These are phyloP conservation scores for Solen grandis DNA, from an alignment of 1,140 invertebrate genomes.

Conservation along the genomic window DNA sequence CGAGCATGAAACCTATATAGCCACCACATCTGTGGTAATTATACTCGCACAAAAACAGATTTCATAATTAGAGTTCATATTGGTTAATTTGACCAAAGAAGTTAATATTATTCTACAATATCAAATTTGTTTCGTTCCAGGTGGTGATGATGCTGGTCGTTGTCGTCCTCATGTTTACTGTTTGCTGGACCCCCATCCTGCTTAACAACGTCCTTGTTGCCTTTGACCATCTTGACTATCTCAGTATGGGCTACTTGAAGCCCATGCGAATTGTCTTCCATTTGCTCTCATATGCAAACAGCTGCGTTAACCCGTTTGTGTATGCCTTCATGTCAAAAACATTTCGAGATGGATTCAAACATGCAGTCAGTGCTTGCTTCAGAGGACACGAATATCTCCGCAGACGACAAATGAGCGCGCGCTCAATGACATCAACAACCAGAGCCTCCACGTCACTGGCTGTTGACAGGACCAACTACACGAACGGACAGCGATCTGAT, in stretches of 20 bases:
- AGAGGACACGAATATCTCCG: constrained; percentile 60
- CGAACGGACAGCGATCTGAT: background rate
- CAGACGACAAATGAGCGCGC: constrained; percentile 27
- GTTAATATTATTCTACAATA: too few species aligned
- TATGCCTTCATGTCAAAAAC: constrained; percentile 91
- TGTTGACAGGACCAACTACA: background rate
- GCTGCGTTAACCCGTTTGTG: constrained; percentile 89
- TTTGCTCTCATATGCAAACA: constrained; percentile 82
- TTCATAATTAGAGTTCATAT: too few species aligned
- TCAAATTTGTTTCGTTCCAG: too few species aligned
- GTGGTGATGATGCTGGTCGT: constrained; percentile 82
- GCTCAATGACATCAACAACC: constrained; percentile 52
- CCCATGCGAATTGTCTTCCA: constrained; percentile 85
- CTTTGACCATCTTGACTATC: constrained; percentile 82
- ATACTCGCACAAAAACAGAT: too few species aligned
- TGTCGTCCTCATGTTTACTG: constrained; percentile 81
- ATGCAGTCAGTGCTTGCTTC: constrained; percentile 79
- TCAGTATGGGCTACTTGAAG: constrained; percentile 83
- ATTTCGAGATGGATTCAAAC: constrained; percentile 85
- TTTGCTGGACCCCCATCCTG: constrained; percentile 82
- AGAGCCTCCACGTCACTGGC: constrained; percentile 25
- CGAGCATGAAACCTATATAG: too few species aligned
- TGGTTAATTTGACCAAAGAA: too few species aligned
- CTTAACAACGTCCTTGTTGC: constrained; percentile 79
- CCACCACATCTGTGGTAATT: too few species aligned